Evolutionary conservation across 1,140 invertebrate species (phyloP).

Genomic region (Phymastichus coffea): DNA sequence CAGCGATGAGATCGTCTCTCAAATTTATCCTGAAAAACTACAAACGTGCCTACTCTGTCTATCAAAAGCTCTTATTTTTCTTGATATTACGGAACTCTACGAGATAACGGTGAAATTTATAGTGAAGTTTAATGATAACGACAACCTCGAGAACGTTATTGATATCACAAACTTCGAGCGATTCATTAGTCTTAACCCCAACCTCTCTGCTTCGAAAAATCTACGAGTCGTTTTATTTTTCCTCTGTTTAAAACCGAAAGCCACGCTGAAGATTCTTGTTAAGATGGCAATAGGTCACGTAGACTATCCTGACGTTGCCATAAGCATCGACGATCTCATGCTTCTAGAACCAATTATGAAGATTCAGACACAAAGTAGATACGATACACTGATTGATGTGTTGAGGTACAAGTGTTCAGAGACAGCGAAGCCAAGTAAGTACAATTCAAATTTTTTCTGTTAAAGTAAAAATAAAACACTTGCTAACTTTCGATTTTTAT

Average conservation of each 20-base stretch:
- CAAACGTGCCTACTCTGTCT: slow-evolving; percentile 25
- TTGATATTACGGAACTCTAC: slow-evolving; percentile 33
- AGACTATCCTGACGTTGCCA: slow-evolving; percentile 34
- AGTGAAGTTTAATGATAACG: slow-evolving; percentile 37
- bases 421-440: no score
- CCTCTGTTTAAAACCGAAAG: slow-evolving; percentile 39
- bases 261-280: slow-evolving; percentile 38
- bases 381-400: slow-evolving; percentile 1
- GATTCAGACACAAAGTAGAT: slow-evolving; percentile 30
- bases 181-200: slow-evolving; percentile 38
- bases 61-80: slow-evolving; percentile 25
- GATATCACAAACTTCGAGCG: slow-evolving; percentile 35
- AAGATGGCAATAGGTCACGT: slow-evolving; percentile 39
- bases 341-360: slow-evolving; percentile 38
- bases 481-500: no score
- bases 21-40: slow-evolving; percentile 30
- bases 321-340: slow-evolving; percentile 36
- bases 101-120: slow-evolving; percentile 38
- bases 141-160: slow-evolving; percentile 31
- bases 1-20: slow-evolving; percentile 21
- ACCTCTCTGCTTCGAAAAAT: slow-evolving; percentile 26
- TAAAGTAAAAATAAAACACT: no score
- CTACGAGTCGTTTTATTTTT: slow-evolving; percentile 38
- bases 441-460: no score
- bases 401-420: not conserved